These are phyloP conservation scores for Eptatretus burgeri DNA, from an alignment of 2,113 vertebrate genomes.

Conservation along the genomic window DNA sequence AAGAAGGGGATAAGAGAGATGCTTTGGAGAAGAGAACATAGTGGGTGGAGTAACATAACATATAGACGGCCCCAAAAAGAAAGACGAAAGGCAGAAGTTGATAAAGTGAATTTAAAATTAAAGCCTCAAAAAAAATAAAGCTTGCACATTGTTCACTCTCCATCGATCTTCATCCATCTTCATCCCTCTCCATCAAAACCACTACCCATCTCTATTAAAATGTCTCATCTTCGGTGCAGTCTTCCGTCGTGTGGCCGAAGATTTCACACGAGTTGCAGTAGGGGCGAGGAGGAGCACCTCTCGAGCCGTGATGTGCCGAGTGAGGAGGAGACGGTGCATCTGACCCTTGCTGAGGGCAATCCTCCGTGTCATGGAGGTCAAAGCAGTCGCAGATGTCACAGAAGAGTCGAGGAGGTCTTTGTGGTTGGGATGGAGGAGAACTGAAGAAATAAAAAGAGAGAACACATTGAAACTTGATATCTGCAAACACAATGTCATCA, in stretches of 20 bases:
- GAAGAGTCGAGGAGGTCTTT: constrained; percentile 48
- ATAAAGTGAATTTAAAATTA: too few relatives aligned
- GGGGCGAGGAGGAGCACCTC: constrained; percentile 37
- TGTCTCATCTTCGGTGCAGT: constrained; percentile 81
- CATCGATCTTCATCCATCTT: too few relatives aligned
- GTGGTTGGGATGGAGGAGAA: constrained; percentile 32
- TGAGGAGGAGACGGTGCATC: constrained; percentile 39
- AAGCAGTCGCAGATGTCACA: constrained; percentile 97
- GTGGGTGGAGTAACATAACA: too few relatives aligned
- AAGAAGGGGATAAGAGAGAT: too few relatives aligned
- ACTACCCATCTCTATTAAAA: constrained; percentile 20
- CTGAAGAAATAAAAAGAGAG: not conserved
- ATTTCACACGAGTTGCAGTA: constrained; percentile 82
- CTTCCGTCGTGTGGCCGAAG: constrained; percentile 66
- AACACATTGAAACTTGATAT: not conserved
- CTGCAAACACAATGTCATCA: not conserved
- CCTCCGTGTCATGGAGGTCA: constrained; percentile 77
- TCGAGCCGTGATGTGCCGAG: constrained; percentile 51
- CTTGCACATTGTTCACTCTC: too few relatives aligned
- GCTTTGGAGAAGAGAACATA: too few relatives aligned
- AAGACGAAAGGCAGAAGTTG: too few relatives aligned
- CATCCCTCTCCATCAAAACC: too few relatives aligned
- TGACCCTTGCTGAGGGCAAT: constrained; percentile 72
- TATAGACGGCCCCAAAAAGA: too few relatives aligned
- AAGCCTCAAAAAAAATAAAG: too few relatives aligned